Percentiles rank a stretch among this genome's conserved stretches.
These are phyloP conservation scores for Heterotis niloticus DNA, from an alignment of 2,113 vertebrate species.

Conservation along the genomic window DNA sequence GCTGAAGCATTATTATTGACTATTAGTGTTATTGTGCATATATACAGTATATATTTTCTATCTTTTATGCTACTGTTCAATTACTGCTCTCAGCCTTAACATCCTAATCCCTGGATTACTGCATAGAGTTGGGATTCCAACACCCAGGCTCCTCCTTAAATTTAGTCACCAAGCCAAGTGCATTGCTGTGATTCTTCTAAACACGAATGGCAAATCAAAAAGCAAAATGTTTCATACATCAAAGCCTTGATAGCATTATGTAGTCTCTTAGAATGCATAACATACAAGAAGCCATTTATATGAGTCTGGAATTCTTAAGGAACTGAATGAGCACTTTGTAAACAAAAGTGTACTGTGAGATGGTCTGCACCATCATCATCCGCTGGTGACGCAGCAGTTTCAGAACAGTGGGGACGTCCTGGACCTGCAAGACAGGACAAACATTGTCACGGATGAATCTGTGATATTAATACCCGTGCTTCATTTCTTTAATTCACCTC, in stretches of 20 bases:
- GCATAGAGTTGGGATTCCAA: no score
- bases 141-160: no score
- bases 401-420: slow-evolving; percentile 81
- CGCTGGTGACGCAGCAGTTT: slow-evolving; percentile 79
- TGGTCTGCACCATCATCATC: slow-evolving; percentile 96
- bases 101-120: no score
- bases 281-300: slow-evolving; percentile 57
- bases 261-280: slow-evolving; percentile 3
- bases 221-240: no score
- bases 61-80: no score
- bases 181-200: no score
- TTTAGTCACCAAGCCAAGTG: no score
- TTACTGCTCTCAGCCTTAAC: no score
- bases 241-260: not conserved
- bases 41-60: no score
- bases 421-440: slow-evolving; percentile 62
- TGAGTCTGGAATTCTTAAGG: slow-evolving; percentile 89
- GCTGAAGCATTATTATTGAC: no score
- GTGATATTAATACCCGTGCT: not conserved
- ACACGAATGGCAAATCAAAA: no score
- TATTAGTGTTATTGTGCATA: no score
- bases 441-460: not conserved
- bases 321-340: slow-evolving; percentile 94
- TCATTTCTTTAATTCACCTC: not conserved
- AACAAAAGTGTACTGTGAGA: slow-evolving; percentile 90